Base-by-base conservation (phyloP, 1,140 invertebrate species). In the Elymnias hypermnestra region DNA sequence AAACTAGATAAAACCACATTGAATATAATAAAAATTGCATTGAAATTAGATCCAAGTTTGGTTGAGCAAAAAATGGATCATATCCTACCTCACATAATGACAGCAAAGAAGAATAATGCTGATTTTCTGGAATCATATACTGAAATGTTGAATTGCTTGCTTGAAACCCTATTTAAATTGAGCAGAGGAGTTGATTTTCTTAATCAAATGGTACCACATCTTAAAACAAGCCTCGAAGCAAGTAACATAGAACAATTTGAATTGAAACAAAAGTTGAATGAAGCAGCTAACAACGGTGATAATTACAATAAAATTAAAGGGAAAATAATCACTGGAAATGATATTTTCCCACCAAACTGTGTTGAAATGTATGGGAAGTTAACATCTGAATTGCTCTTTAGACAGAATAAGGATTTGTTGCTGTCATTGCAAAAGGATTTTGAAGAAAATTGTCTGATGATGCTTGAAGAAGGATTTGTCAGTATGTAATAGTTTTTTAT, bases 111-210 rank as follows among this genome's bases (percentile, higher is more conserved):
- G 43, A 72, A 46, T 31, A 70, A 37, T 39, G 31, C 45, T 8
- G 64, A 37, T 21, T 41, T 59, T 4, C 26, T 51, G 17, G 59
- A 71, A 46, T 47, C 52, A 9, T 85, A 85, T 31, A 59, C 33
- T 31, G 62, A 77, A 9, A 83, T 70, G 52, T 38, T 79, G 2
- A 79, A 74, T 53, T 75, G 46, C 41, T 58, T 83, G 26, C 18
- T 83, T 15, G 62, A 83, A 65, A 73, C 60, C 4, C 38, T 83
- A 12, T 85, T 79, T 36, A 83, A 85, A 76, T 39, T 85, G 5
- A 78, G 78, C 28, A 45, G 73, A 47, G 82, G 78, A 0, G 69
- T 61, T 22, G 9, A 55, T 31, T 85, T 85, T 47, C 13, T 83
- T 2, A 69, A 48, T 39, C 51, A 78, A 63, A 72, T 84, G 12